A percentile compares a stretch with the other conserved stretches of the same genome.
phyloP scores from a whole-genome alignment of 2,888 invertebrate genomes.

The Lasioglossum lativentre region DNA sequence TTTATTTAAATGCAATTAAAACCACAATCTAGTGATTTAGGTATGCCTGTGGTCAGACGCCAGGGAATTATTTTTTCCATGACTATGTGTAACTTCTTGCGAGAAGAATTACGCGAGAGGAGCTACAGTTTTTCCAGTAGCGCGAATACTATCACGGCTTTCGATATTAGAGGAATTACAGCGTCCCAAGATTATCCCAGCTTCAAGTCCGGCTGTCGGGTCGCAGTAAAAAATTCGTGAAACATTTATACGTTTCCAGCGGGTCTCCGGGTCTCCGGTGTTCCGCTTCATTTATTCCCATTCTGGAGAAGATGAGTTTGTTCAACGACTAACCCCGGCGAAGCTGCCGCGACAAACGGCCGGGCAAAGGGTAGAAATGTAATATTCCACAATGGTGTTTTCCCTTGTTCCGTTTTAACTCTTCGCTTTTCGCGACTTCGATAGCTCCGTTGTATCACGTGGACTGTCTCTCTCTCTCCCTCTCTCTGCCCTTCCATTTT shows the following conservation, averaged over 20 bases:
- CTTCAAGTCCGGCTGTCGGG: not conserved
- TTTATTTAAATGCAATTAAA: no score
- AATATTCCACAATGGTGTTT: slow-evolving; percentile 44
- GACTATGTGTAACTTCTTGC: not conserved
- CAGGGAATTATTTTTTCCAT: not conserved
- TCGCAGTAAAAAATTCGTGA: not conserved
- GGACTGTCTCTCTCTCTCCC: not conserved
- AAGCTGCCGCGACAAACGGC: not conserved
- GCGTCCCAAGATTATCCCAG: not conserved
- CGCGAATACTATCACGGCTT: not conserved
- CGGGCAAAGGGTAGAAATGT: slow-evolving; percentile 20
- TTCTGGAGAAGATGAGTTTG: slow-evolving; percentile 12
- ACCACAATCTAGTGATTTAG: not conserved
- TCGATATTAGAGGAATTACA: not conserved
- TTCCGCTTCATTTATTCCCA: slow-evolving; percentile 15
- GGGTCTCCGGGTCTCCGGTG: no score
- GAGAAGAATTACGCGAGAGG: not conserved
- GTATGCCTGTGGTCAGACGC: not conserved
- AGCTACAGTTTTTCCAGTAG: not conserved
- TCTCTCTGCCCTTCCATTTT: not conserved
- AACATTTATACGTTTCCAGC: slow-evolving; percentile 11
- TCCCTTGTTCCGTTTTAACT: slow-evolving; percentile 30
- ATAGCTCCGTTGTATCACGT: not conserved
- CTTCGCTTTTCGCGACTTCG: slow-evolving; percentile 37
- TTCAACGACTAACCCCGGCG: slow-evolving; percentile 4